Evolutionary conservation across 2,113 vertebrate genomes (phyloP).

Genomic region (Chloebia gouldiae): DNA sequence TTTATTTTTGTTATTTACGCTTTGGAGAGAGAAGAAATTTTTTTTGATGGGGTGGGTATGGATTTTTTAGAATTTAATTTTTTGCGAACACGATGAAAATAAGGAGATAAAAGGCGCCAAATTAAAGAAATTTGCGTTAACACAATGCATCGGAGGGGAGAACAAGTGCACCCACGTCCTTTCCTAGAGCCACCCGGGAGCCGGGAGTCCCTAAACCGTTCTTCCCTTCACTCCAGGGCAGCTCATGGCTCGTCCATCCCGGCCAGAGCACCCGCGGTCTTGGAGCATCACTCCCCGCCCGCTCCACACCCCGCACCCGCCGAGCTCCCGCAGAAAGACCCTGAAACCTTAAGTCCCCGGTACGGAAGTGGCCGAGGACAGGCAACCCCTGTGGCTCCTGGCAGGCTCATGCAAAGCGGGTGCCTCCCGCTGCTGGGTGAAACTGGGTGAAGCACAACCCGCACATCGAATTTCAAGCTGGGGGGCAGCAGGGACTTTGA

Average conservation of each 20-base stretch:
- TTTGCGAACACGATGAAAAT: background rate
- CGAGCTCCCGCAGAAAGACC: background rate
- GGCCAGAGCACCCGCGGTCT: background rate
- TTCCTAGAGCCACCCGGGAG: background rate
- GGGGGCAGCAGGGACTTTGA: background rate
- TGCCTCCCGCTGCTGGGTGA: background rate
- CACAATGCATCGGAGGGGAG: background rate
- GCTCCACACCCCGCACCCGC: background rate
- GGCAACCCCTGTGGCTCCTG: background rate
- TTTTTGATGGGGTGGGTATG: rapidly evolving
- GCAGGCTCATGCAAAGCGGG: background rate
- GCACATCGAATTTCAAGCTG: too few species aligned
- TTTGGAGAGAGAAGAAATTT: background rate
- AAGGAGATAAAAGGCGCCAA: background rate
- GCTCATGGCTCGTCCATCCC: background rate
- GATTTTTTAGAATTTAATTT: background rate
- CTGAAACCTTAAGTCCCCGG: background rate
- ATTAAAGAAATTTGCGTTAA: background rate
- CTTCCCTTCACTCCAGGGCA: background rate
- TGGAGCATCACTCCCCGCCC: background rate
- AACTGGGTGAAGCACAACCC: background rate
- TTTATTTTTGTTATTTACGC: background rate
- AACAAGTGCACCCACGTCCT: background rate
- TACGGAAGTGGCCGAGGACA: background rate
- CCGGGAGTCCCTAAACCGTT: background rate